Percentiles rank a stretch among this genome's conserved stretches.
Evolutionary conservation across 2,113 vertebrate genomes (phyloP).

Genomic region (Brachionichthys hirsutus): DNA sequence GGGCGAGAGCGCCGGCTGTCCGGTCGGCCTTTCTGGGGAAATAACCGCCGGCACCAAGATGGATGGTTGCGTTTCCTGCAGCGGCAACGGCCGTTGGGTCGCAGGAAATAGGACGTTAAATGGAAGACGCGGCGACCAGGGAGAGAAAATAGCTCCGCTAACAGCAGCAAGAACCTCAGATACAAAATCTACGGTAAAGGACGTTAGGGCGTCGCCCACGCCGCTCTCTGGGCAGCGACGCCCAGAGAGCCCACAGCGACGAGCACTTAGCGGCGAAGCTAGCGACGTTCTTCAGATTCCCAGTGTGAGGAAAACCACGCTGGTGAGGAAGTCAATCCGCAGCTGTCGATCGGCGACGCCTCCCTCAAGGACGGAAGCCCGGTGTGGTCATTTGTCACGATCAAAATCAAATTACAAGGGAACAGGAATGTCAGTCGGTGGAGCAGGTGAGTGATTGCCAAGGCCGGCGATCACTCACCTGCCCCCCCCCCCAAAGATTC

Average conservation of each 20-base stretch:
- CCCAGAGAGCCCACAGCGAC: constrained; percentile 8
- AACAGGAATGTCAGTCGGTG: too few species aligned
- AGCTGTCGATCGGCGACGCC: background rate
- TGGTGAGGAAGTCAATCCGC: too few species aligned
- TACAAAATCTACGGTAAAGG: constrained; percentile 34
- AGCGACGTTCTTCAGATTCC: too few species aligned
- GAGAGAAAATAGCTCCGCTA: constrained; percentile 34
- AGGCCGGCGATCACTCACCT: too few species aligned
- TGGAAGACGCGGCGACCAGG: constrained; percentile 27
- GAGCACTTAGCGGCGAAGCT: background rate
- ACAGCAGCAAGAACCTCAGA: constrained; percentile 36
- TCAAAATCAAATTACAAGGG: background rate
- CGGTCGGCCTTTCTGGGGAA: constrained; percentile 47
- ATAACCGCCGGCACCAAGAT: constrained; percentile 61
- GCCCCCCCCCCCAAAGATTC: too few species aligned
- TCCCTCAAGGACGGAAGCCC: background rate
- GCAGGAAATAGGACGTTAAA: constrained; percentile 47
- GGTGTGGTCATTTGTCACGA: background rate
- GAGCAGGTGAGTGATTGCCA: too few species aligned
- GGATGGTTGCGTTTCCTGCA: constrained; percentile 59
- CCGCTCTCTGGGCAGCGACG: constrained; percentile 20
- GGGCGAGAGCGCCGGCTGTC: constrained; percentile 17
- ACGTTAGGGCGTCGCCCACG: constrained; percentile 22
- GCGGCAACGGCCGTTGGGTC: constrained; percentile 55
- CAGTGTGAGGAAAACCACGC: too few species aligned